phyloP scores from a whole-genome alignment of 2,797 vertebrate species.

The Enteromius viviparus region DNA sequence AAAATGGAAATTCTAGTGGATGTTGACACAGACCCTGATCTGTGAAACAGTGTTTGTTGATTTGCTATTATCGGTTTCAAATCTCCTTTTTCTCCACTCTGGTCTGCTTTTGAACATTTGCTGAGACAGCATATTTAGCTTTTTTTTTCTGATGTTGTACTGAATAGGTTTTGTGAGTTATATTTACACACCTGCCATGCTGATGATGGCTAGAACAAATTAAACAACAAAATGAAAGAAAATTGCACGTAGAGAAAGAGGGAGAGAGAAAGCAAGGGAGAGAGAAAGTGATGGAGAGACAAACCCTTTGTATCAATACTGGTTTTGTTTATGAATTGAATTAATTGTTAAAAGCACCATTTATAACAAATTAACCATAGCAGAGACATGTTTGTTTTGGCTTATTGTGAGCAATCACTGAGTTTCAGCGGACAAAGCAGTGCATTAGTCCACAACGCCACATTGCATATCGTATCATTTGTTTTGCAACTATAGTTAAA shows the following conservation, averaged over 20 bases:
- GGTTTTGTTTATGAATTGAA: conserved; percentile 35
- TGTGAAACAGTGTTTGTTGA: conserved; percentile 24
- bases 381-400: conserved; percentile 26
- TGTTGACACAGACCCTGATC: conserved; percentile 6
- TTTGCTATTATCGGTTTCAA: conserved; percentile 7
- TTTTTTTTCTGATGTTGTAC: conserved; percentile 58
- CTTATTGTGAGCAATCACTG: conserved; percentile 26
- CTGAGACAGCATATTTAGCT: neutral
- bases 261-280: neutral
- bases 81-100: neutral
- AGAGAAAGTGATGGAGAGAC: neutral
- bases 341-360: conserved; percentile 19
- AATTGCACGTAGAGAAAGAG: neutral
- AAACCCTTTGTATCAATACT: neutral
- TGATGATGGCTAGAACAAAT: conserved; percentile 63
- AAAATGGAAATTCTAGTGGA: conserved; percentile 14
- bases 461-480: conserved; percentile 23
- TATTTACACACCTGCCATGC: conserved; percentile 80
- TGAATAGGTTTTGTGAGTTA: conserved; percentile 66
- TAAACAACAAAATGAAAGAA: conserved; percentile 65
- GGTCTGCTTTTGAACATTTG: neutral
- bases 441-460: conserved; percentile 34
- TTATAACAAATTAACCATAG: conserved; percentile 19
- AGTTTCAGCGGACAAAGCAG: conserved; percentile 41
- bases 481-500: conserved; percentile 30